phyloP scores from a whole-genome alignment of 2,113 vertebrate species.

The Gnathonemus longibarbis region DNA sequence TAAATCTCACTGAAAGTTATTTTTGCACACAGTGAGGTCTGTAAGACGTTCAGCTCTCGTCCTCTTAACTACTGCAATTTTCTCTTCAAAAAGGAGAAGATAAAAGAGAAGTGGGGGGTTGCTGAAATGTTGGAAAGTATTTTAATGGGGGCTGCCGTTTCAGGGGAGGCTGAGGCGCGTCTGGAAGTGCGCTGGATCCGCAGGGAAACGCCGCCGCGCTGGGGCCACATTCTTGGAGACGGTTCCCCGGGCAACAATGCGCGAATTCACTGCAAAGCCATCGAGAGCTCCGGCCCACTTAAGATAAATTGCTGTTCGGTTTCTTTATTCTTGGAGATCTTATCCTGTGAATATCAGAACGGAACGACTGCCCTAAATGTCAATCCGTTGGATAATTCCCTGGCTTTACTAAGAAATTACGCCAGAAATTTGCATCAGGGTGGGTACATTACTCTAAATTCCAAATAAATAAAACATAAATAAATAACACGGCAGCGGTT shows the following conservation, averaged over 20 bases:
- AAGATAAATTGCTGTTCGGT: constrained; percentile 1
- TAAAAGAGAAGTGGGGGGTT: background rate
- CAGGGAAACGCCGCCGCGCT: background rate
- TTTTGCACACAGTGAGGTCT: background rate
- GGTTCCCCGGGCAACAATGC: constrained; percentile 5
- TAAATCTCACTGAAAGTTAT: background rate
- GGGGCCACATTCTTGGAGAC: constrained; percentile 14
- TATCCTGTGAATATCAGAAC: background rate
- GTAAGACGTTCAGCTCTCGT: background rate
- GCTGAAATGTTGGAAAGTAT: constrained; percentile 34
- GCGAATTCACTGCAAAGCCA: constrained; percentile 4
- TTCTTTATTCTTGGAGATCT: background rate
- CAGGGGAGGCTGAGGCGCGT: constrained; percentile 9
- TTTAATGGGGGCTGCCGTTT: constrained; percentile 31
- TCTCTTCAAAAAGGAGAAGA: background rate
- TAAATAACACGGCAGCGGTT: background rate
- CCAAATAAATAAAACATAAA: background rate
- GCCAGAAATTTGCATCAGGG: background rate
- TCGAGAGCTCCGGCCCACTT: background rate
- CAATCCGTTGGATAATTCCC: background rate
- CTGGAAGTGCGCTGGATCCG: background rate
- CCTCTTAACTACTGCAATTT: background rate
- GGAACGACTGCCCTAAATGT: background rate
- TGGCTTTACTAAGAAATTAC: background rate
- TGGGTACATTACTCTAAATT: background rate